phyloP scores from a whole-genome alignment of 2,888 invertebrate genomes.

The Pristionchus fissidentatus region DNA sequence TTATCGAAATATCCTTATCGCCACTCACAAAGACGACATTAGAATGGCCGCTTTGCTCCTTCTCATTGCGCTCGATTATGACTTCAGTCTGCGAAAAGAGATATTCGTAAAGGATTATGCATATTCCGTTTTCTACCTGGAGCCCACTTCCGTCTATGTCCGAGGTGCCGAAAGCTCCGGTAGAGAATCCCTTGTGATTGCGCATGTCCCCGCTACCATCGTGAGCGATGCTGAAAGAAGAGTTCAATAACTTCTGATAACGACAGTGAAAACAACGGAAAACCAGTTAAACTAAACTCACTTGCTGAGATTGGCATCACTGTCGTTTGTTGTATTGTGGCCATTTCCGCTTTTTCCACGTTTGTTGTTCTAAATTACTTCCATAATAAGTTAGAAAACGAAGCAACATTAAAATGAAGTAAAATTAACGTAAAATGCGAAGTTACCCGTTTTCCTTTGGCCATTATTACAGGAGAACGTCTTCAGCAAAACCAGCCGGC shows the following conservation, averaged over 20 bases:
- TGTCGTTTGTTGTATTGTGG: slow-evolving; percentile 16
- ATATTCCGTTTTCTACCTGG: neutral
- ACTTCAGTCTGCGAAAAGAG: neutral
- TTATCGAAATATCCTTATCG: neutral
- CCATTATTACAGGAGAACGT: neutral
- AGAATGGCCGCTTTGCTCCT: neutral
- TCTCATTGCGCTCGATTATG: neutral
- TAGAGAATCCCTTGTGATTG: slow-evolving; percentile 29
- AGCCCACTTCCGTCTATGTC: slow-evolving; percentile 39
- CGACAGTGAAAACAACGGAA: neutral
- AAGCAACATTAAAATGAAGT: neutral
- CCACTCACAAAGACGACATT: neutral
- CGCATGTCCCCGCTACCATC: neutral
- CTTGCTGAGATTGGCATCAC: neutral
- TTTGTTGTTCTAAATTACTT: neutral
- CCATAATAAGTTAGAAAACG: neutral
- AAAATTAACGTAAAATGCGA: neutral
- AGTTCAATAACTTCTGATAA: neutral
- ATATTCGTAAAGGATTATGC: neutral
- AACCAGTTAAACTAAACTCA: neutral
- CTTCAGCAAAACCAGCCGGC: neutral
- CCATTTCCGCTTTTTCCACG: neutral
- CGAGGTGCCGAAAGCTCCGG: slow-evolving; percentile 36
- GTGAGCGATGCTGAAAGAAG: neutral
- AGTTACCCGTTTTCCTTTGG: slow-evolving; percentile 1